phyloP scores from a whole-genome alignment of 2,113 vertebrate species.

The Phylloscopus trochiloides region DNA sequence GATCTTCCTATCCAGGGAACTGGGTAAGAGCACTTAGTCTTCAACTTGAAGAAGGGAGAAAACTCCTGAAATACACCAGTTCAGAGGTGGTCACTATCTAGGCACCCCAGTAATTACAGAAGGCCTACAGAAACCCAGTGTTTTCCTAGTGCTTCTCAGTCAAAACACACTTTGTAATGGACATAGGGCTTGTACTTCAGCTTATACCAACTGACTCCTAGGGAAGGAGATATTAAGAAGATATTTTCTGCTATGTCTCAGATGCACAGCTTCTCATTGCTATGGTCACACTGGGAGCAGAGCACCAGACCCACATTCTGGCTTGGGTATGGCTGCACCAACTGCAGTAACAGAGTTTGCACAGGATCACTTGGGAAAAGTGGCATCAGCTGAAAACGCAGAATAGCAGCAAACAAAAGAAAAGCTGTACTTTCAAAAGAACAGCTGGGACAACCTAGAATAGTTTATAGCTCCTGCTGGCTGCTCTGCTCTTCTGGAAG shows the following conservation, averaged over 20 bases:
- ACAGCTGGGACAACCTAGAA: neutral
- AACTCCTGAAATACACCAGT: neutral
- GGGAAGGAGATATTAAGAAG: neutral
- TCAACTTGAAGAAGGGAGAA: neutral
- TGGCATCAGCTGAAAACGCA: neutral
- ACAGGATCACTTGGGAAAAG: neutral
- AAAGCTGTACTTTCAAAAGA: neutral
- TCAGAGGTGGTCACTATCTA: neutral
- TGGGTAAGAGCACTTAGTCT: neutral
- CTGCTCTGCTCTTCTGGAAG: neutral
- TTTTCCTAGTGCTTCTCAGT: neutral
- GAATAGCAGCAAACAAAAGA: neutral
- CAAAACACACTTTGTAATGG: neutral
- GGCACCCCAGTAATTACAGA: neutral
- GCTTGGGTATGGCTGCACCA: accelerated
- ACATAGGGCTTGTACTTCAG: neutral
- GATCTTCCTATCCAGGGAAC: neutral
- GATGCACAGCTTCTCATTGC: neutral
- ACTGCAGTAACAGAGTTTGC: neutral
- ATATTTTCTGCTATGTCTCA: neutral
- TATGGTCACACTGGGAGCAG: neutral
- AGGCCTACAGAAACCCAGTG: neutral
- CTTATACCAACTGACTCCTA: neutral
- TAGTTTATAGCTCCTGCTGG: neutral
- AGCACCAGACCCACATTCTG: neutral